These are phyloP conservation scores for Tetramorium alpestre DNA, from an alignment of 1,140 invertebrate genomes.

Conservation along the genomic window DNA sequence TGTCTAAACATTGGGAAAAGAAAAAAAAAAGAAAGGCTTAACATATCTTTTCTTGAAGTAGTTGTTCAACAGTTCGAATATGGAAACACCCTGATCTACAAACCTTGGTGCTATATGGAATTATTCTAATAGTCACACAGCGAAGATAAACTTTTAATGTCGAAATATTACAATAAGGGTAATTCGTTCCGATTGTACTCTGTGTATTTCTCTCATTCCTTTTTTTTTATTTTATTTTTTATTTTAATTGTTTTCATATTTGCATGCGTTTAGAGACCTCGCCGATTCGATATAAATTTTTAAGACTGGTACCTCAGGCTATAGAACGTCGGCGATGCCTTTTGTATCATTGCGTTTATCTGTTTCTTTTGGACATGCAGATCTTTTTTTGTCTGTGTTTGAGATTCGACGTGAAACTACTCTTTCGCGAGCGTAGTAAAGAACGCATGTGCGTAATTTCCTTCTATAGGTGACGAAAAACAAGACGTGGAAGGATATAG, in stretches of 20 bases:
- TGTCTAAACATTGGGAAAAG: slow-evolving; percentile 41
- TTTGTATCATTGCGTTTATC: slow-evolving; percentile 56
- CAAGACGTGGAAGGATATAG: slow-evolving; percentile 99
- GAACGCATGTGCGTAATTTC: slow-evolving; percentile 62
- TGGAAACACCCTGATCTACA: slow-evolving; percentile 75
- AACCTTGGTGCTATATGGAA: slow-evolving; percentile 85
- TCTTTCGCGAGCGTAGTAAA: background rate
- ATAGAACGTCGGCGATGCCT: slow-evolving; percentile 53
- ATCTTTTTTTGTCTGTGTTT: slow-evolving; percentile 70
- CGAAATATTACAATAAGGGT: slow-evolving; percentile 72
- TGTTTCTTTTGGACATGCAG: slow-evolving; percentile 67
- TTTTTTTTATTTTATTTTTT: slow-evolving; percentile 25
- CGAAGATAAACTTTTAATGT: slow-evolving; percentile 77
- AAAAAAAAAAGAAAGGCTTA: slow-evolving; percentile 62
- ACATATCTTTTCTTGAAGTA: slow-evolving; percentile 73
- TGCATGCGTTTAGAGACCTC: slow-evolving; percentile 67
- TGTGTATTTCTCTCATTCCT: slow-evolving; percentile 63
- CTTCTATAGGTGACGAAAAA: slow-evolving; percentile 95
- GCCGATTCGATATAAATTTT: slow-evolving; percentile 38
- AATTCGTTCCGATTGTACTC: slow-evolving; percentile 74
- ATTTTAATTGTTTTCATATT: slow-evolving; percentile 49
- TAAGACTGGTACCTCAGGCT: slow-evolving; percentile 25
- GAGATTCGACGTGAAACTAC: slow-evolving; percentile 40
- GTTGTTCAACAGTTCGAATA: slow-evolving; percentile 68
- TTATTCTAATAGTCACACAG: slow-evolving; percentile 82